A percentile compares a stretch with the other conserved stretches of the same genome.
These are phyloP conservation scores for Bibio marci DNA, from an alignment of 2,888 invertebrate species.

Conservation along the genomic window DNA sequence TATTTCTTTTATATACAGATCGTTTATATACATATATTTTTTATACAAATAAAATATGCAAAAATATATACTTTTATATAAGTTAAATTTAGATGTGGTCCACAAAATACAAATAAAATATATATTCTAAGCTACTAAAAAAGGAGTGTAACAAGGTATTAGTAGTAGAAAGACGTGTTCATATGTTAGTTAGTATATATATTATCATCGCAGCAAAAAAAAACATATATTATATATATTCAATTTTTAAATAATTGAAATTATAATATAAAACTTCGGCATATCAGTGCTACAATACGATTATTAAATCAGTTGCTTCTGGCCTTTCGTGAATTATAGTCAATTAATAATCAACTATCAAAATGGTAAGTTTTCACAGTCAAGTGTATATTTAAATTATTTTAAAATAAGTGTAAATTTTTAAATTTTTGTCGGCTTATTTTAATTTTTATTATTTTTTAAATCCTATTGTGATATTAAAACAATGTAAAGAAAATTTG, in stretches of 20 bases:
- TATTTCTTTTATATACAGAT: no score
- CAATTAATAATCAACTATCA: conserved; percentile 17
- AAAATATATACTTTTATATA: background rate
- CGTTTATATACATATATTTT: no score
- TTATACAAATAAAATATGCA: no score
- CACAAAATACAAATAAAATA: conserved; percentile 10
- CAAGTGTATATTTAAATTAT: background rate
- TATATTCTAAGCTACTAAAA: conserved; percentile 13
- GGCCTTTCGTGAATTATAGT: conserved; percentile 27
- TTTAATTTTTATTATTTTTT: no score
- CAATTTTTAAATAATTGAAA: no score
- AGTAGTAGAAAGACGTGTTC: no score
- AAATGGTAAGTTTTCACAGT: conserved; percentile 26
- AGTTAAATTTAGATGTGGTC: conserved; percentile 23
- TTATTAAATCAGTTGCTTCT: conserved; percentile 28
- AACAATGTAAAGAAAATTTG: no score
- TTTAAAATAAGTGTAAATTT: no score
- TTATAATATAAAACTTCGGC: background rate
- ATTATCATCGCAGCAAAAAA: no score
- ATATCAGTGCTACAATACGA: background rate
- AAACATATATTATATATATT: background rate
- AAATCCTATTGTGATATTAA: no score
- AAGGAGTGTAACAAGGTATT: conserved; percentile 10
- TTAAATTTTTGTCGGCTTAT: no score
- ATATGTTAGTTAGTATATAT: no score